Percentiles rank a stretch among this genome's conserved stretches.
Conservation (phyloP, 1,140 invertebrate genomes). For the fruit fly (Drosophila melanogaster) region Release_6_plus_ISO1_MT NC_004354.4:13985501-13986000, state of each 20-base stretch:
- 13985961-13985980: slow-evolving; percentile 21
- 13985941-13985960: slow-evolving; percentile 23
- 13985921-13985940: slow-evolving; percentile 34
- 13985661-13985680: slow-evolving; percentile 21
- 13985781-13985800: slow-evolving; percentile 40
- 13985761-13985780: slow-evolving; percentile 68
- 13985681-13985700: slow-evolving; percentile 50
- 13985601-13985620: slow-evolving; percentile 27
- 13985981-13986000: slow-evolving; percentile 35
- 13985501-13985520: slow-evolving; percentile 34
- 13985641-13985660: slow-evolving; percentile 8
- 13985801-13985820: slow-evolving; percentile 33
- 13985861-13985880: slow-evolving; percentile 31
- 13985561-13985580: slow-evolving; percentile 7
- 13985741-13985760: slow-evolving; percentile 40
- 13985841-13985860: slow-evolving; percentile 33
- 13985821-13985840: slow-evolving; percentile 21
- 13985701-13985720: slow-evolving; percentile 41
- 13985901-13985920: slow-evolving; percentile 61
- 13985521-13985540: slow-evolving; percentile 55
- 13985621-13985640: slow-evolving; percentile 12
- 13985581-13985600: slow-evolving; percentile 1
- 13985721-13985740: slow-evolving; percentile 30
- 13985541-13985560: slow-evolving; percentile 18
- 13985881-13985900: slow-evolving; percentile 24